Evolutionary conservation across 2,888 invertebrate species (phyloP).

Genomic region (Hirtodrosophila cameraria): DNA sequence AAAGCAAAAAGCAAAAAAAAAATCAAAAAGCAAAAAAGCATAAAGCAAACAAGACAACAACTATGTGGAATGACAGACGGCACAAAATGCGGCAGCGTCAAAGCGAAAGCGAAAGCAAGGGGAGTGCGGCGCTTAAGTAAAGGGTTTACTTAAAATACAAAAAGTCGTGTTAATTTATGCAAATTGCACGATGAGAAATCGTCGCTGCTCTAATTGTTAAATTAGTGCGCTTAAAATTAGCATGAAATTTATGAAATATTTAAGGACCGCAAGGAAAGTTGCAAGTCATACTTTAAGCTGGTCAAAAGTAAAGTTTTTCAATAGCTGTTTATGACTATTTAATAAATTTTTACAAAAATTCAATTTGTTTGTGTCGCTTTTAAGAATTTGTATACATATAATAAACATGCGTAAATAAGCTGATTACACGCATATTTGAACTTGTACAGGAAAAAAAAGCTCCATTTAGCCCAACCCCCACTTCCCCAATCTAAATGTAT

Average conservation of each 20-base stretch:
- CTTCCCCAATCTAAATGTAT: slow-evolving; percentile 43
- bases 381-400: slow-evolving; percentile 41
- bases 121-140: not conserved
- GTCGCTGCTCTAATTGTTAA: slow-evolving; percentile 49
- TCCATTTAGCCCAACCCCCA: slow-evolving; percentile 8
- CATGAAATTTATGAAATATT: slow-evolving; percentile 34
- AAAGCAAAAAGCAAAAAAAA: slow-evolving; percentile 30
- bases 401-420: slow-evolving; percentile 80
- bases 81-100: not conserved
- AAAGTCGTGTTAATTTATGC: slow-evolving; percentile 55
- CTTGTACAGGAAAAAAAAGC: slow-evolving; percentile 41
- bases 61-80: slow-evolving; percentile 24
- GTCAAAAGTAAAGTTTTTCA: slow-evolving; percentile 4
- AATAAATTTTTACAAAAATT: not conserved
- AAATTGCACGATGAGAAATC: slow-evolving; percentile 51
- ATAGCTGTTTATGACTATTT: slow-evolving; percentile 48
- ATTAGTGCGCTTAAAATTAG: slow-evolving; percentile 41
- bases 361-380: slow-evolving; percentile 57
- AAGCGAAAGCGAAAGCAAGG: slow-evolving; percentile 4
- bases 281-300: too few species aligned
- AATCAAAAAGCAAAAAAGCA: slow-evolving; percentile 30
- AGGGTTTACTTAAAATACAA: slow-evolving; percentile 18
- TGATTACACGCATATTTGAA: slow-evolving; percentile 81
- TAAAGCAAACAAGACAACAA: slow-evolving; percentile 33
- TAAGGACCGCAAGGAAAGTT: slow-evolving; percentile 1